Percentiles rank a stretch among this genome's conserved stretches.
These are phyloP conservation scores for Ctenoplectra terminalis DNA, from an alignment of 1,140 invertebrate genomes.

Conservation along the genomic window DNA sequence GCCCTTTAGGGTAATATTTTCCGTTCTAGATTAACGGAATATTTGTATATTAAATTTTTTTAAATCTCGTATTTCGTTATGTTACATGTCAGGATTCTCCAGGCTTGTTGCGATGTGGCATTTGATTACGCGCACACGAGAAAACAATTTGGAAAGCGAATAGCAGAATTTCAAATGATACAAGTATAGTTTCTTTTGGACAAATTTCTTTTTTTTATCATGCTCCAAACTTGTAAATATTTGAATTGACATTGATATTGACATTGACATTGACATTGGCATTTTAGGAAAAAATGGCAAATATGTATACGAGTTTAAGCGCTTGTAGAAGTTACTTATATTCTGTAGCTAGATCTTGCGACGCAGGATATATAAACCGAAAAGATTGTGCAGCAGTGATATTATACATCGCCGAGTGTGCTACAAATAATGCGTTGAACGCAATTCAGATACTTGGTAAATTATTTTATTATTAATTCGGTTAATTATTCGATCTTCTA, in stretches of 20 bases:
- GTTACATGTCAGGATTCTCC: constrained; percentile 89
- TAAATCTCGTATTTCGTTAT: neutral
- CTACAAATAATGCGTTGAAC: constrained; percentile 94
- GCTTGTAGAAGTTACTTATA: constrained; percentile 96
- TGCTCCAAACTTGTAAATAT: constrained; percentile 20
- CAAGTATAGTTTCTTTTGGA: constrained; percentile 84
- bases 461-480: constrained; percentile 4
- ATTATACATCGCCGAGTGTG: constrained; percentile 94
- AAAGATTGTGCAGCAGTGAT: constrained; percentile 99
- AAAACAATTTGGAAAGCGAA: constrained; percentile 94
- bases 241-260: neutral
- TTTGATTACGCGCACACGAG: constrained; percentile 98
- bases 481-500: no score
- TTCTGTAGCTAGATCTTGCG: constrained; percentile 92
- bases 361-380: constrained; percentile 89
- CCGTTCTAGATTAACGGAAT: neutral
- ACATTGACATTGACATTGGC: neutral
- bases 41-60: constrained; percentile 7
- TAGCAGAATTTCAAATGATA: constrained; percentile 97
- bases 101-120: constrained; percentile 96
- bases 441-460: constrained; percentile 98
- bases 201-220: no score
- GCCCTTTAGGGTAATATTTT: constrained; percentile 91
- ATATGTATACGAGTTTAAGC: constrained; percentile 97
- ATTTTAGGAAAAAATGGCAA: constrained; percentile 96